Evolutionary conservation across 2,113 vertebrate species (phyloP).

Genomic region (Thinocorus orbignyianus): DNA sequence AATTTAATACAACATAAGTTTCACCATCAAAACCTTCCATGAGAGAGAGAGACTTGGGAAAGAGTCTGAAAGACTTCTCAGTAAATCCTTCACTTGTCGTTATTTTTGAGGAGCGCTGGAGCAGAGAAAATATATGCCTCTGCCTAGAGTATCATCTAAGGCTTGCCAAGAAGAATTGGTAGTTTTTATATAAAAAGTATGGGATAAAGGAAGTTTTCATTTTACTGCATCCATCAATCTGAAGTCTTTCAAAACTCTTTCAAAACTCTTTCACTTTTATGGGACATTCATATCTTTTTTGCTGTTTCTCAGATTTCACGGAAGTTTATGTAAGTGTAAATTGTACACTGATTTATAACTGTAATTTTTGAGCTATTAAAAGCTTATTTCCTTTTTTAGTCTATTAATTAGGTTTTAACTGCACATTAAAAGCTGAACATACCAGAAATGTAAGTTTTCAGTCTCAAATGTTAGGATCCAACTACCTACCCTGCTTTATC

Average conservation of each 20-base stretch:
- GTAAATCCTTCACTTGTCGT: neutral
- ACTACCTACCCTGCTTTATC: neutral
- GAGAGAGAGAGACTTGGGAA: neutral
- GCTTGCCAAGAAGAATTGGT: neutral
- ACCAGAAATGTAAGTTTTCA: neutral
- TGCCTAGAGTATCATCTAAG: neutral
- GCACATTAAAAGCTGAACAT: neutral
- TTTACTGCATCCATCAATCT: neutral
- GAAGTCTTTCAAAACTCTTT: neutral
- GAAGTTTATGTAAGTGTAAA: neutral
- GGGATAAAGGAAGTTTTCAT: neutral
- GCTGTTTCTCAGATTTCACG: neutral
- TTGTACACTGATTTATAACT: neutral
- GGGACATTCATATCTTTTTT: neutral
- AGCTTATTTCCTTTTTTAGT: neutral
- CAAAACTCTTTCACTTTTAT: neutral
- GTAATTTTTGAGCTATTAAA: neutral
- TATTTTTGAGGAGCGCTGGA: slow-evolving; percentile 5
- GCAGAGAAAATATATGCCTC: neutral
- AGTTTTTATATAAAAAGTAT: neutral
- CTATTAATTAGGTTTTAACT: neutral
- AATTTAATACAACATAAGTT: neutral
- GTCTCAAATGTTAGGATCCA: neutral
- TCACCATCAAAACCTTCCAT: neutral
- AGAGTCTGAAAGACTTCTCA: neutral